phyloP scores from a whole-genome alignment of 2,888 invertebrate species.

The Troides aeacus region DNA sequence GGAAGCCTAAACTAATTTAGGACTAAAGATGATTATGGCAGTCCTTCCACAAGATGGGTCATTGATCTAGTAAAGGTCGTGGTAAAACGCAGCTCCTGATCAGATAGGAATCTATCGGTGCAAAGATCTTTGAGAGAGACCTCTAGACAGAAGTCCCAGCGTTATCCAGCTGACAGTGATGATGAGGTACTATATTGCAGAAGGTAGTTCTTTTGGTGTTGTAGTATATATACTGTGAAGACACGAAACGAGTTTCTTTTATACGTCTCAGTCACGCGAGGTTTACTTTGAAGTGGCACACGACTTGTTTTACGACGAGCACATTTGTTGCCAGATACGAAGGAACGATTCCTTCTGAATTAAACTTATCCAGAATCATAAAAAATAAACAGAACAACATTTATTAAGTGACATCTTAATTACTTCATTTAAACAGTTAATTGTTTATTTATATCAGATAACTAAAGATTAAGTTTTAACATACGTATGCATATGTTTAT shows the following conservation, averaged over 20 bases:
- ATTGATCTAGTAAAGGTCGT: not conserved
- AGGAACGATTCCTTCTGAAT: too few relatives aligned
- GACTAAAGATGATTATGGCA: not conserved
- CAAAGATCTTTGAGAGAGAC: not conserved
- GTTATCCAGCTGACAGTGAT: not conserved
- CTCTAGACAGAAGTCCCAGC: not conserved
- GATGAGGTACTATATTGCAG: not conserved
- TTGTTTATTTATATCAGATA: too few relatives aligned
- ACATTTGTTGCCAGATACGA: slow-evolving; percentile 9
- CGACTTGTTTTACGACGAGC: slow-evolving; percentile 16
- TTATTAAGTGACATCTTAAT: too few relatives aligned
- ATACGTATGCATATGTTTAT: too few relatives aligned
- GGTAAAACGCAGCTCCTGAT: not conserved
- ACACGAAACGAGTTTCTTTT: slow-evolving; percentile 20
- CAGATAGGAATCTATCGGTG: not conserved
- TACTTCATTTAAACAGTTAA: too few relatives aligned
- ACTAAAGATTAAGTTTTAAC: too few relatives aligned
- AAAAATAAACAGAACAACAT: too few relatives aligned
- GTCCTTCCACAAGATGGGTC: not conserved
- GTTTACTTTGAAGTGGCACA: slow-evolving; percentile 14
- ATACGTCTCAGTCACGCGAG: slow-evolving; percentile 22
- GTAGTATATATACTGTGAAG: slow-evolving; percentile 2
- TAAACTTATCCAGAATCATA: too few relatives aligned
- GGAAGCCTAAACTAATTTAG: not conserved
- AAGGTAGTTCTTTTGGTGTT: not conserved